Evolutionary conservation across 2,797 vertebrate genomes (phyloP), one percentile per base, ranked within the genome.

Genomic region (Myripristis murdjan): DNA sequence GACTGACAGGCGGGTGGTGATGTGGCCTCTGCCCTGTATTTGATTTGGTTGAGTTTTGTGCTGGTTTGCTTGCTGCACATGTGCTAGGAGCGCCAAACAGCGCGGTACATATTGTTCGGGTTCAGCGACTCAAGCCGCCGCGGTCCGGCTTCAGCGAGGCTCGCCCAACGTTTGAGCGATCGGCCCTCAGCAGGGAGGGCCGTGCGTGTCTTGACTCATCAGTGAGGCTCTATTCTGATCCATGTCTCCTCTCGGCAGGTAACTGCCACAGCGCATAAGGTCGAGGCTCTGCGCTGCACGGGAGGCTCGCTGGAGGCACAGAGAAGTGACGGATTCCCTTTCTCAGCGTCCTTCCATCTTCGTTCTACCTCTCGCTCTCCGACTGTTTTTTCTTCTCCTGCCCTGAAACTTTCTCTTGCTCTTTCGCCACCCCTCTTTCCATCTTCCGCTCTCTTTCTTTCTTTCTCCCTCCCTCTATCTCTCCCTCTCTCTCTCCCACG

Each of bases 401-500:
- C 20, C 6, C 11, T 51, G 20, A 59, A 75, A 76, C 75, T 65
- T 67, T 55, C 51, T 24, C 67, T 35, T 51, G 51, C 20, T 43
- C 15, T 0, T 28, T 10, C 0, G 22, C 23, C 28, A 43, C 58
- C 20, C 22, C 37, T 53, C 14, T 61, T 46, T 58, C 28, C 0
- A 39, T 33, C 57, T 35, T n/a, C 4, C 43, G 28, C n/a, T 73
- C 48, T 56, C 47, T 55, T 22, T 4, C 18, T 68, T 58, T 64
- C 6, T 23, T 1, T 47, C 49, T 59, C 65, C 55, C 56, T 35
- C 57, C 49, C 54, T 55, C 59, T 44, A 55, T 63, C 46, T 2
- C 37, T 60, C 41, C 47, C 58, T 73, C 0, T 62, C 87, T 84
- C 84, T 49, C 59, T 51, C 91, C 83, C 82, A 86, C 86, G 73